A percentile compares a stretch with the other conserved stretches of the same genome.
phyloP scores from a whole-genome alignment of 2,888 invertebrate genomes.

The Rhynchonema sp. region DNA sequence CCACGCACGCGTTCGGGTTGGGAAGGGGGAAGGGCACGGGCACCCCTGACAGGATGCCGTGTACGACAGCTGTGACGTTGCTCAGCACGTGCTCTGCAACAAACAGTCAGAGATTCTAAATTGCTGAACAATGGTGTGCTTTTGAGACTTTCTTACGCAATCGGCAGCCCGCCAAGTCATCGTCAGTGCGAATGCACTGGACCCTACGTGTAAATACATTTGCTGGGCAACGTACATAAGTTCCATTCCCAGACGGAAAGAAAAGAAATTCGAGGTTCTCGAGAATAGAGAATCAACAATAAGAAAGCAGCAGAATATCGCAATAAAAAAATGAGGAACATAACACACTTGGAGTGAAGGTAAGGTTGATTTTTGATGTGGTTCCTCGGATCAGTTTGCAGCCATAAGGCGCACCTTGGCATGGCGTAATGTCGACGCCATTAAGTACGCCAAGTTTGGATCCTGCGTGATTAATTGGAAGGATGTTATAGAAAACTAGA shows the following conservation, averaged over 20 bases:
- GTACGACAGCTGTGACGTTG: constrained; percentile 45
- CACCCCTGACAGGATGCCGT: constrained; percentile 51
- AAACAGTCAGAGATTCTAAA: background rate
- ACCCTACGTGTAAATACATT: too few species aligned
- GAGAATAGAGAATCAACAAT: background rate
- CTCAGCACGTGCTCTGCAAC: background rate
- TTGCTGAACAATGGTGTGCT: background rate
- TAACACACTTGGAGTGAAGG: background rate
- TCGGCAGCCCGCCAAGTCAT: too few species aligned
- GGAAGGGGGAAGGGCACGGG: constrained; percentile 53
- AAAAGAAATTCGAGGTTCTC: background rate
- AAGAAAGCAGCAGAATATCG: too few species aligned
- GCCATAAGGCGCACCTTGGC: background rate
- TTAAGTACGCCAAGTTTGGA: background rate
- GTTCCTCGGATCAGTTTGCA: background rate
- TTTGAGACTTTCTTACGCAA: too few species aligned
- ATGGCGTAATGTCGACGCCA: background rate
- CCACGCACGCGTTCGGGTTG: constrained; percentile 51
- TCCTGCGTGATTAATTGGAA: too few species aligned
- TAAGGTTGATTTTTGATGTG: background rate
- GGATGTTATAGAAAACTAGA: too few species aligned
- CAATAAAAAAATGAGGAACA: too few species aligned
- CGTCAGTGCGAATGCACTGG: too few species aligned
- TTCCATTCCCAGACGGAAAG: background rate
- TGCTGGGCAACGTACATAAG: background rate